phyloP scores from a whole-genome alignment of 2,888 invertebrate genomes.

The Agrotis clavis region DNA sequence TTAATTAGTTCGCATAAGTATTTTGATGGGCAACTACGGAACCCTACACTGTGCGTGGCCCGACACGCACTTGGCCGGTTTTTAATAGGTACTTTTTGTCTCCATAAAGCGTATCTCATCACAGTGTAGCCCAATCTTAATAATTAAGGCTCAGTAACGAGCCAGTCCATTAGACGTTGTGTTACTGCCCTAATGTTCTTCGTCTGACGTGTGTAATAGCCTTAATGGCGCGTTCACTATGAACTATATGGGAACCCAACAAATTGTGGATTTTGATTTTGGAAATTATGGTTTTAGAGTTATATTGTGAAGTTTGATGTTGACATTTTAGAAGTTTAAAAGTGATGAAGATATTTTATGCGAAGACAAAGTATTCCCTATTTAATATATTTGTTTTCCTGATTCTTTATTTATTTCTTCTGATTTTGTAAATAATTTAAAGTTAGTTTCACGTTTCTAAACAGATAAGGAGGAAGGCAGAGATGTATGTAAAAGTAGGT shows the following conservation, averaged over 20 bases:
- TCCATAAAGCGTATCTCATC: conserved; percentile 27
- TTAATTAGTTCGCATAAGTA: no score
- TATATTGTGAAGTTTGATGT: conserved; percentile 27
- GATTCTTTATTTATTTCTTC: no score
- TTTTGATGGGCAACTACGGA: no score
- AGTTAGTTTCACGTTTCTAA: no score
- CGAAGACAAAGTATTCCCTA: no score
- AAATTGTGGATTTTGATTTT: conserved; percentile 49
- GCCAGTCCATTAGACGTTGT: conserved; percentile 78
- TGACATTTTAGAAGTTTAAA: conserved; percentile 17
- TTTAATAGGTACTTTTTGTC: not conserved
- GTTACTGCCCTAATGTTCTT: conserved; percentile 78
- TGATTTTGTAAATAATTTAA: no score
- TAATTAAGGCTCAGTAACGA: conserved; percentile 82
- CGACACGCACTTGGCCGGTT: no score
- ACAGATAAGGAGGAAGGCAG: no score
- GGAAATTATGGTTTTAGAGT: conserved; percentile 40
- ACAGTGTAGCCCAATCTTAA: conserved; percentile 74
- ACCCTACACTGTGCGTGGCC: no score
- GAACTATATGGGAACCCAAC: conserved; percentile 63
- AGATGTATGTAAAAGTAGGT: no score
- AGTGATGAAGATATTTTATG: not conserved
- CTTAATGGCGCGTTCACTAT: conserved; percentile 65
- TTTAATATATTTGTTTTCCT: no score
- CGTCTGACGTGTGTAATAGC: conserved; percentile 76